Evolutionary conservation across 1,140 invertebrate species (phyloP).

Genomic region (Epicauta chinensis): DNA sequence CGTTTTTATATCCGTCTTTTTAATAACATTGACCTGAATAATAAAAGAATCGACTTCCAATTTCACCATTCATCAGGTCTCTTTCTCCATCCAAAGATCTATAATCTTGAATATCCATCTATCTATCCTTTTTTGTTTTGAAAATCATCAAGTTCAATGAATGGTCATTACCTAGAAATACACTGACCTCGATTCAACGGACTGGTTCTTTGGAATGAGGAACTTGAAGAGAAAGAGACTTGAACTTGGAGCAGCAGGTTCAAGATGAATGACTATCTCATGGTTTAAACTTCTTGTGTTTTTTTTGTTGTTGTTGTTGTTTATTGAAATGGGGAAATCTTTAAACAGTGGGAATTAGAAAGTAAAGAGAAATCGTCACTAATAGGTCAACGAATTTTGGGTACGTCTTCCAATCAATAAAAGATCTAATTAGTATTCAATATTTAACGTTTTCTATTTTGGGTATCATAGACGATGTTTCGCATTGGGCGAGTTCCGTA

Average conservation of each 20-base stretch:
- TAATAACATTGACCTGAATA: conserved; percentile 32
- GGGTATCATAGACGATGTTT: conserved; percentile 4
- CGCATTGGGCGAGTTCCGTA: conserved; percentile 16
- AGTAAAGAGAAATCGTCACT: no score
- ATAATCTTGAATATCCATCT: not conserved
- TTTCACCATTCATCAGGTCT: conserved; percentile 12
- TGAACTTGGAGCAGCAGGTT: conserved; percentile 11
- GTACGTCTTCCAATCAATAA: no score
- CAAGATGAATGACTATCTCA: conserved; percentile 9
- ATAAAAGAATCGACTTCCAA: conserved; percentile 2
- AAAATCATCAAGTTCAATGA: conserved; percentile 34
- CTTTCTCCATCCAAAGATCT: not conserved
- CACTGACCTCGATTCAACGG: conserved; percentile 36
- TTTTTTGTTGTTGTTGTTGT: no score
- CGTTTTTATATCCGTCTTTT: conserved; percentile 28
- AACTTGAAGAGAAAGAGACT: conserved; percentile 14
- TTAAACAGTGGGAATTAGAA: no score
- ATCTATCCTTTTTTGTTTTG: conserved; percentile 3
- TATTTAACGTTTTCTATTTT: not conserved
- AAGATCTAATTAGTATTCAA: no score
- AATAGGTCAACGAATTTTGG: no score
- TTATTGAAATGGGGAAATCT: no score
- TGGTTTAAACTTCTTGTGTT: no score
- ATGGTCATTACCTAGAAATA: conserved; percentile 39
- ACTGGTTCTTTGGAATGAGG: conserved; percentile 37